Evolutionary conservation across 30 jellyfish, hydroid and myxozoan genomes (phyloP), one percentile per base, ranked within the genome.

Genomic region (Calvadosia cruxmelitensis): DNA sequence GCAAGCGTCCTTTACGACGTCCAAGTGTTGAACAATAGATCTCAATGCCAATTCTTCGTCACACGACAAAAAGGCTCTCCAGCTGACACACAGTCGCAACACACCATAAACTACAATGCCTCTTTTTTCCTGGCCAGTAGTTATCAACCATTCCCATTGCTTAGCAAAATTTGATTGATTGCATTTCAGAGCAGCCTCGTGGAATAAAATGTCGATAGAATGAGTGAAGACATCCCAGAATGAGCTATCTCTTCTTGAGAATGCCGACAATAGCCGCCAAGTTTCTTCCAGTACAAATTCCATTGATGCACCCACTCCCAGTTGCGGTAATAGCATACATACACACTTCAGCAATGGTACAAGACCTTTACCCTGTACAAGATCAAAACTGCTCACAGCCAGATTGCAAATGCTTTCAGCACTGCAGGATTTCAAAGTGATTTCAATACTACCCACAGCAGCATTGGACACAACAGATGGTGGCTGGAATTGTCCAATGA

Each of bases 181-280:
- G 0, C 42, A 65, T 2, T 52, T 29, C 3, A 89, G 73, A 31
- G 81, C 50, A 12, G 77, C 52, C 52, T 33, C 33, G 66, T 76
- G 78, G 48, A 89, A 77, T 24, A 89, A 10, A 1, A 78, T 78
- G 5, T 31, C 68, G 27, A 77, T 66, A 48, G 78, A 79, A 15
- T 82, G 78, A 57, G 48, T 53, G 50, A 25, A 81, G 29, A 89
- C 63, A 53, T 30, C 50, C 95, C 98, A 81, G 66, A 79, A 89
- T 20, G 72, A 35, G 12, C 78, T 50, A 50, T 77, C 93, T 29
- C 88, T 68, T 50, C 91, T 69, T 27, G 69, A 74, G 36, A 75
- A 92, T 28, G 72, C 88, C 33, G 53, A 73, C 3, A 81, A 28
- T 31, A 70, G 50, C 0, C 82, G 78, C 91, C 94, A 82, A 0